Conservation (phyloP, 2,888 invertebrate species). For the Tipula confusa region DNA sequence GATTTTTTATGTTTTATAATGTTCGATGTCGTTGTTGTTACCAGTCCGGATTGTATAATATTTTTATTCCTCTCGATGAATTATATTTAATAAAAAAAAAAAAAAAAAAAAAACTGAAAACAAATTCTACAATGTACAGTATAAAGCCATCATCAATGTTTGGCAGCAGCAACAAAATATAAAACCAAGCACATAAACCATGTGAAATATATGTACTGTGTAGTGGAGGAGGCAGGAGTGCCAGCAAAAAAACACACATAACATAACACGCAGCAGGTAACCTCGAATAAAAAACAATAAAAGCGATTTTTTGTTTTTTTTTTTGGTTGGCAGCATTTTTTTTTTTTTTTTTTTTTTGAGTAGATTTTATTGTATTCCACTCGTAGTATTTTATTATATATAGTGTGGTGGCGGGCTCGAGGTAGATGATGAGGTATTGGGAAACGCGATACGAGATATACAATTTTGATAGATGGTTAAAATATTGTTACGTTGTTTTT, state of each 20-base stretch:
- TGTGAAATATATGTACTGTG: neutral
- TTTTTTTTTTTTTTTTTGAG: too few species aligned
- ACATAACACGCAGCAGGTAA: constrained; percentile 25
- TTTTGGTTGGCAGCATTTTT: neutral
- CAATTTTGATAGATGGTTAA: constrained; percentile 25
- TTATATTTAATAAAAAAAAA: constrained; percentile 5
- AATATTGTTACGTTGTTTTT: neutral
- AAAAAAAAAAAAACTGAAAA: neutral
- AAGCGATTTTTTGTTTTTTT: neutral
- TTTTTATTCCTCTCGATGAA: constrained; percentile 3
- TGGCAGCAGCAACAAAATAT: neutral
- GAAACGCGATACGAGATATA: constrained; percentile 4
- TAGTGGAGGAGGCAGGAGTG: neutral
- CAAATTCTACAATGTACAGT: neutral
- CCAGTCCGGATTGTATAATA: neutral
- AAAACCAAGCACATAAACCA: neutral
- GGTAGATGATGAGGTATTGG: neutral
- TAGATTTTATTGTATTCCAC: neutral
- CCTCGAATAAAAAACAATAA: constrained; percentile 25
- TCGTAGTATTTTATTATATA: neutral
- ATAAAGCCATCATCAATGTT: constrained; percentile 25
- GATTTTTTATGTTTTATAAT: constrained; percentile 5
- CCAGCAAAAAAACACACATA: neutral
- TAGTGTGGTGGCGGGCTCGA: neutral
- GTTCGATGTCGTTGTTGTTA: neutral